Conservation (phyloP, 1,140 invertebrate genomes). For the Aradophagus sp. region DNA sequence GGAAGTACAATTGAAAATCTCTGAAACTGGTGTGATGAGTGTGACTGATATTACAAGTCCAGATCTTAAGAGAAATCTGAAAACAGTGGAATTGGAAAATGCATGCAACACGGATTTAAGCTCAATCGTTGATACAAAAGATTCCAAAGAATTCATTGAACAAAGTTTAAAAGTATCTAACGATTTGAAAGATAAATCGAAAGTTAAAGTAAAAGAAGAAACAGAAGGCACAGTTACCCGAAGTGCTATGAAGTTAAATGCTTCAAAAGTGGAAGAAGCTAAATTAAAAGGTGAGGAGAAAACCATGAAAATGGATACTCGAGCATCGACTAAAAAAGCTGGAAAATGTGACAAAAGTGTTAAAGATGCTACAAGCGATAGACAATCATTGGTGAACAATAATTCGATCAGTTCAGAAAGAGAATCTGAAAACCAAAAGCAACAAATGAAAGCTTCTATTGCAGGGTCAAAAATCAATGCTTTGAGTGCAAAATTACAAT, state of each 20-base stretch:
- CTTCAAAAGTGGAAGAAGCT: slow-evolving; percentile 20
- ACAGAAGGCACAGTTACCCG: slow-evolving; percentile 52
- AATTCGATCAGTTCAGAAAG: slow-evolving; percentile 61
- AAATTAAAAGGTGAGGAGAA: slow-evolving; percentile 45
- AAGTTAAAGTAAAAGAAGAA: slow-evolving; percentile 52
- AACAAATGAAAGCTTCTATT: slow-evolving; percentile 46
- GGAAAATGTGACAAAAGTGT: slow-evolving; percentile 24
- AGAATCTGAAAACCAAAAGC: slow-evolving; percentile 49
- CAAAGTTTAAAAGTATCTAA: slow-evolving; percentile 17
- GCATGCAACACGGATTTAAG: slow-evolving; percentile 34
- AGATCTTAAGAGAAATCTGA: slow-evolving; percentile 64
- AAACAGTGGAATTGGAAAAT: slow-evolving; percentile 61
- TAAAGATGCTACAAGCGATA: slow-evolving; percentile 48
- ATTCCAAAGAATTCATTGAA: slow-evolving; percentile 33
- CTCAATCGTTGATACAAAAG: slow-evolving; percentile 19
- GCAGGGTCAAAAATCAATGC: slow-evolving; percentile 72
- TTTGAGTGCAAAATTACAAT: slow-evolving; percentile 69
- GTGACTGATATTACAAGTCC: slow-evolving; percentile 76
- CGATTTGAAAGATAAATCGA: slow-evolving; percentile 51
- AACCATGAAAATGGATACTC: slow-evolving; percentile 31
- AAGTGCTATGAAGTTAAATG: slow-evolving; percentile 43
- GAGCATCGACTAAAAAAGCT: slow-evolving; percentile 29
- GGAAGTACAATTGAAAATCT: slow-evolving; percentile 82
- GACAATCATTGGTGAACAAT: slow-evolving; percentile 56
- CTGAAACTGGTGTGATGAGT: slow-evolving; percentile 82